Conservation (phyloP, 2,888 invertebrate species). For the Diplolepis rosae region DNA sequence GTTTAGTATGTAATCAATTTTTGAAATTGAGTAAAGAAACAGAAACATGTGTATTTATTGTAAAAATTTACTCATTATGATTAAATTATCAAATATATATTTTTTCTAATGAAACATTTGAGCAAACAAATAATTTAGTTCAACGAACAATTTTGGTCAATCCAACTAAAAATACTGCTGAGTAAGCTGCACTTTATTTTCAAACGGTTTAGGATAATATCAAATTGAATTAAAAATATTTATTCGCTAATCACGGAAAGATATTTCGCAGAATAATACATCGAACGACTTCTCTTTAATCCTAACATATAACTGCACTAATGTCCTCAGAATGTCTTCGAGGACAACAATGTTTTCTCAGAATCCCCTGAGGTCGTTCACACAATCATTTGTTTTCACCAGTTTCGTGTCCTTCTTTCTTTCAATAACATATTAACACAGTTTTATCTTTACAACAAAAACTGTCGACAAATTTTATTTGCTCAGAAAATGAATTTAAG, state of each 20-base stretch:
- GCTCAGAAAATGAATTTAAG: not conserved
- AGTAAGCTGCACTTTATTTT: too few species aligned
- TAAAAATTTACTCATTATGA: too few species aligned
- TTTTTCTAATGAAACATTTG: too few species aligned
- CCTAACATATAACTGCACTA: not conserved
- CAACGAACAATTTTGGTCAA: too few species aligned
- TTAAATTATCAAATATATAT: too few species aligned
- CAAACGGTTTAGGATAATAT: not conserved
- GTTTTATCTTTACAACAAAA: not conserved
- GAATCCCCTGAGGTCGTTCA: not conserved
- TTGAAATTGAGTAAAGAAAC: too few species aligned
- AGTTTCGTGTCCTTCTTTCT: not conserved
- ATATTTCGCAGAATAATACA: not conserved
- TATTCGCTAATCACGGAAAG: not conserved
- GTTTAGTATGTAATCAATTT: too few species aligned
- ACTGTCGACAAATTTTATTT: not conserved
- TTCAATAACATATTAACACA: not conserved
- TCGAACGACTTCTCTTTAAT: not conserved
- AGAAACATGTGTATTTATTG: too few species aligned
- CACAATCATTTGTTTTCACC: slow-evolving; percentile 18
- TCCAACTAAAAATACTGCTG: too few species aligned
- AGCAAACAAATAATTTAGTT: too few species aligned
- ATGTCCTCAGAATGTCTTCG: not conserved
- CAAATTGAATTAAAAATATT: not conserved
- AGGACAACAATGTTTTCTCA: slow-evolving; percentile 12